Base-by-base conservation (phyloP, 2,113 vertebrate species). In the Irena cyanogastra region DNA sequence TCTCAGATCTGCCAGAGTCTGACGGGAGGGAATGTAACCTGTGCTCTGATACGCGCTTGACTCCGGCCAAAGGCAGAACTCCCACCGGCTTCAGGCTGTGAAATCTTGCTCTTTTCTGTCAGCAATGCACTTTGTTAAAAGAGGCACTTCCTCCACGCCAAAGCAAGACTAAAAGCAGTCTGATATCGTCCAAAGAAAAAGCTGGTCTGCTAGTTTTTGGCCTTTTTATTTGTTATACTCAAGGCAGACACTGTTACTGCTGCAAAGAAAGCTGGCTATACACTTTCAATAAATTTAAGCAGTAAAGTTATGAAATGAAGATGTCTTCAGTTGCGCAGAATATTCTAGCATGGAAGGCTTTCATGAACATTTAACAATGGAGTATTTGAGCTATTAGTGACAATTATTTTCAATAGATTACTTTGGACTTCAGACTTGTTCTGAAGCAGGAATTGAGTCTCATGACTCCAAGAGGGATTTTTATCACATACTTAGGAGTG, bases 101-200 rank as follows among this genome's bases (percentile, higher is more conserved):
- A 94, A 93, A 78, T 49, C 31, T 44, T 71, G n/a, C 60, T 90
- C 69, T 89, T 95, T 93, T 57, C 88, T 94, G 80, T 72, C 88
- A 92, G 83, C 44, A 78, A 24, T 22, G 65, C 9, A 45, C 33
- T 74, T 77, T 95, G 30, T 81, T 81, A 76, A 81, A 90, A 90
- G 19, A 90, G 28, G 37, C 30, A 89, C 33, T 26, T 90, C 72
- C 63, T 19, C 23, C 65, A 57, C 11, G 60, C 37, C 85, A 81
- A 83, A 89, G 31, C 6, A 83, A 87, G 77, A 56, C 37, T 71
- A 71, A 92, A 95, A 72, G 37, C 26, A 78, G n/a, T 9, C 41
- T 65, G 53, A 50, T 54, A 35, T 9, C 74, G 45, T 49, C 85
- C 72, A 82, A 69, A 78, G 30, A 75, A 90, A 94, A 28, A 31